These are phyloP conservation scores for Cynodonichthys magdalenae DNA, from an alignment of 2,797 vertebrate species.

Conservation along the genomic window DNA sequence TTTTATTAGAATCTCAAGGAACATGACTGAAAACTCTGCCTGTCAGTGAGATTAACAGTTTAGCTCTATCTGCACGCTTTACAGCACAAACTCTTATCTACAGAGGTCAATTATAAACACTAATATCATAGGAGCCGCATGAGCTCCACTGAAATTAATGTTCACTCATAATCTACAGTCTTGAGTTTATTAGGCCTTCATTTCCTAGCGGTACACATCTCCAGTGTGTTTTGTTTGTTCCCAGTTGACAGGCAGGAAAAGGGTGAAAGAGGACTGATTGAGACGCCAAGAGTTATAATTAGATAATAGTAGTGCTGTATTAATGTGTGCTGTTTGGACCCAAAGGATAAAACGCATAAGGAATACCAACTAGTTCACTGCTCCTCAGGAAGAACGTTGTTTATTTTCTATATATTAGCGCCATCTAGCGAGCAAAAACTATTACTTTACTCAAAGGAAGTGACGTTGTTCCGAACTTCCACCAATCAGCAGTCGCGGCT, in stretches of 20 bases:
- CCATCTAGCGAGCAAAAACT: constrained; percentile 22
- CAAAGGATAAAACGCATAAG: constrained; percentile 6
- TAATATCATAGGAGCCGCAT: constrained; percentile 36
- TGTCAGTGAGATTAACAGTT: constrained; percentile 47
- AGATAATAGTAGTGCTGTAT: constrained; percentile 17
- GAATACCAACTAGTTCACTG: constrained; percentile 14
- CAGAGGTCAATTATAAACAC: constrained; percentile 51
- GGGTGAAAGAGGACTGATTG: constrained; percentile 16
- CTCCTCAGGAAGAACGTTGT: not conserved
- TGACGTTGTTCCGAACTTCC: constrained; percentile 25
- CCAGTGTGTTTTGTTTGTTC: constrained; percentile 32
- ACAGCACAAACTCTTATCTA: constrained; percentile 41
- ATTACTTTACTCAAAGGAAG: constrained; percentile 29
- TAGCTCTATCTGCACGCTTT: constrained; percentile 46
- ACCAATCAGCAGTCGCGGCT: constrained; percentile 65
- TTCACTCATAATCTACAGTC: not conserved
- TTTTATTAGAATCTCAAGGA: constrained; percentile 41
- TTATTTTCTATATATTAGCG: constrained; percentile 12
- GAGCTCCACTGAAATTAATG: constrained; percentile 17
- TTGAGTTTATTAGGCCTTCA: constrained; percentile 6
- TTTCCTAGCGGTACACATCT: constrained; percentile 1
- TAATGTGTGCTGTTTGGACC: constrained; percentile 8
- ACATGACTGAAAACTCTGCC: constrained; percentile 26
- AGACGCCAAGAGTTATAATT: constrained; percentile 32
- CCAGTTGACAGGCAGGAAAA: constrained; percentile 2